Evolutionary conservation across 2,888 invertebrate species (phyloP).

Genomic region (Mycalesis mineus): DNA sequence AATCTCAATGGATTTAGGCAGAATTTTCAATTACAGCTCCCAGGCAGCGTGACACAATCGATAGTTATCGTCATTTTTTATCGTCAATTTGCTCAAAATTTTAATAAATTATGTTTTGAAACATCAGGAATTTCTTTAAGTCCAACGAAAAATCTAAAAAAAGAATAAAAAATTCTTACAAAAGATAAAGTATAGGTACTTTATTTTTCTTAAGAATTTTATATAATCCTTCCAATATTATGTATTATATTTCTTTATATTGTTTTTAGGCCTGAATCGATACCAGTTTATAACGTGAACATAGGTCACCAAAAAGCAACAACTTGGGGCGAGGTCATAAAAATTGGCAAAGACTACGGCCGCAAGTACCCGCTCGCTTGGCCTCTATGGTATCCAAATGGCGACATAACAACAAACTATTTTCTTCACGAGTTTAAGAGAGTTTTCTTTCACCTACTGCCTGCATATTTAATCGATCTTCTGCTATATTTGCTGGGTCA

Average conservation of each 20-base stretch:
- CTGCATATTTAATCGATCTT: conserved; percentile 88
- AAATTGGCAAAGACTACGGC: conserved; percentile 81
- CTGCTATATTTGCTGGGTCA: conserved; percentile 84
- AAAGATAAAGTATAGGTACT: too few relatives aligned
- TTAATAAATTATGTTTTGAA: too few relatives aligned
- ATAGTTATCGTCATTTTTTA: too few relatives aligned
- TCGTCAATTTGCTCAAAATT: too few relatives aligned
- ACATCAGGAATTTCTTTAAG: too few relatives aligned
- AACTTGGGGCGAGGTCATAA: conserved; percentile 90
- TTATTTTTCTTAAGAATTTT: too few relatives aligned
- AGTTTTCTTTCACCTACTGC: conserved; percentile 85
- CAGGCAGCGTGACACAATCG: too few relatives aligned
- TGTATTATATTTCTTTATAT: background rate
- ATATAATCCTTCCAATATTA: too few relatives aligned
- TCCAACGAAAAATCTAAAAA: too few relatives aligned
- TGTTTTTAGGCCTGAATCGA: conserved; percentile 72
- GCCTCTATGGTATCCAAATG: conserved; percentile 92
- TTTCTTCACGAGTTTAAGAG: conserved; percentile 82
- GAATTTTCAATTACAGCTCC: too few relatives aligned
- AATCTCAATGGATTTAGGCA: too few relatives aligned
- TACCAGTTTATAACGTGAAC: conserved; percentile 93
- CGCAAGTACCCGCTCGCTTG: conserved; percentile 87
- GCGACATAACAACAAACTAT: conserved; percentile 83
- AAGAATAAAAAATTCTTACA: too few relatives aligned
- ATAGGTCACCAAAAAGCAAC: conserved; percentile 88